Evolutionary conservation across 2,888 invertebrate genomes (phyloP).

Genomic region (Litoditis marina): DNA sequence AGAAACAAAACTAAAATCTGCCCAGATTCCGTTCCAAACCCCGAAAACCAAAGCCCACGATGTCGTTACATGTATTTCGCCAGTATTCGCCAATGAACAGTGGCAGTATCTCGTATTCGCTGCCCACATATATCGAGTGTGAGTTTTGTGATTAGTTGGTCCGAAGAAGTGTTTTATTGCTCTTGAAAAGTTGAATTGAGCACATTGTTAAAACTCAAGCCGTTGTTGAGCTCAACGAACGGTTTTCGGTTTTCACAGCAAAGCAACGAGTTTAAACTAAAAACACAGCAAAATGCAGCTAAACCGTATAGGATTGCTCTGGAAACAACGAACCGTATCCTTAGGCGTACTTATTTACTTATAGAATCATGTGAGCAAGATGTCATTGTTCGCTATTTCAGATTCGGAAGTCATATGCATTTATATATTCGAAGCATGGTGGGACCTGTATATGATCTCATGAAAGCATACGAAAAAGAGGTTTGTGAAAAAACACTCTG

Average conservation of each 20-base stretch:
- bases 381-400: background rate
- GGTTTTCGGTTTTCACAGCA: too few species aligned
- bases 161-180: too few species aligned
- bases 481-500: too few species aligned
- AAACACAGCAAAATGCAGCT: background rate
- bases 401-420: constrained; percentile 32
- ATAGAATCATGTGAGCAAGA: too few species aligned
- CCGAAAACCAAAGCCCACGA: constrained; percentile 13
- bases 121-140: constrained; percentile 30
- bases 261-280: too few species aligned
- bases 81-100: constrained; percentile 34
- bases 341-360: too few species aligned
- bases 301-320: too few species aligned
- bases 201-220: background rate
- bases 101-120: constrained; percentile 34
- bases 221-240: too few species aligned
- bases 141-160: too few species aligned
- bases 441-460: constrained; percentile 3
- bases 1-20: too few species aligned
- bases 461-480: constrained; percentile 13
- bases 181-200: too few species aligned
- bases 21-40: constrained; percentile 31
- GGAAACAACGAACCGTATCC: too few species aligned
- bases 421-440: constrained; percentile 37
- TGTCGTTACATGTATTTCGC: constrained; percentile 39